Base-by-base conservation (phyloP, 2,888 invertebrate species). In the Drosophila pseudotakahashii region DNA sequence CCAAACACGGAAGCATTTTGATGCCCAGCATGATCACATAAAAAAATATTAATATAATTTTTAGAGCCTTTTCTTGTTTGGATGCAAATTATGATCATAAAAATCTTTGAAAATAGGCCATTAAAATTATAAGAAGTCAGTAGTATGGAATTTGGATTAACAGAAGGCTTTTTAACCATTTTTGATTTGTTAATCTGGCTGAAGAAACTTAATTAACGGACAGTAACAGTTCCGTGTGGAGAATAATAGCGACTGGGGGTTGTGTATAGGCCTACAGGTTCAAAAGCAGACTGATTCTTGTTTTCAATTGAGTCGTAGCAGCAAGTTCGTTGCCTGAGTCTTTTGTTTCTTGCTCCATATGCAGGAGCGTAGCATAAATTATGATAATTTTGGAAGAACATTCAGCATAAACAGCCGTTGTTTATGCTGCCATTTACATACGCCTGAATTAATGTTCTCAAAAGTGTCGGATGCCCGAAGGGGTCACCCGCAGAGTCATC, bases 201-300 rank as follows among this genome's bases (percentile, higher is more conserved):
- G 45, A 14, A 32, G 14, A 55, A 55, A 50, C 36, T 30, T 48
- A 51, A 50, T 70, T 47, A 54, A 36, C 69, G 70, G 57, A 48
- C 58, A 44, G 47, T 26, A 26, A 64, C 51, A 70, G 66, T 75
- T 75, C 76, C 75, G 76, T 48, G 36, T 53, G 32, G 16, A 32
- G 36, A 57, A 48, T 11, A 26, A 47, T 37, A 13, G 47, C 10
- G 6, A 47, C 53, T 19, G 19, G 19, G 2, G 19, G 19, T 19
- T n/a, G 47, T 67, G 60, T 60, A 53, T 36, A 57, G 77, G 48
- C 79, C 73, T 62, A 54, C 45, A 68, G 60, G 53, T 59, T 47
- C 36, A 50, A 62, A 48, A 53, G 63, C 39, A 72, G 54, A 81
- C 84, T 81, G 71, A 86, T 73, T 82, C 71, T 70, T 13, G 39